Conservation (phyloP, 1,140 invertebrate genomes). For the Kradibia gibbosae region DNA sequence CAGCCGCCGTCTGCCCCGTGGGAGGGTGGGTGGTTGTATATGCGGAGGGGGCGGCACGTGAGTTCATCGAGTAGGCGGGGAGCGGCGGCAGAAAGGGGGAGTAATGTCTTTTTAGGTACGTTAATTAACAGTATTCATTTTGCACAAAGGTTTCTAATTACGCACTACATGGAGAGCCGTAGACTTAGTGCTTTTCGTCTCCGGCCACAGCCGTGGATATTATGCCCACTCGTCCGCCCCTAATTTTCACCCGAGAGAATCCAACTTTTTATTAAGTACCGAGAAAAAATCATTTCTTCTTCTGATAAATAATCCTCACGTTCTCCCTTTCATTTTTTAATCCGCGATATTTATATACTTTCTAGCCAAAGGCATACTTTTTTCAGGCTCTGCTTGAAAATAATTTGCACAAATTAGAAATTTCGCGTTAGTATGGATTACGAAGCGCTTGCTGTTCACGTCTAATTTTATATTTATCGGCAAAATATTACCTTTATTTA, state of each 20-base stretch:
- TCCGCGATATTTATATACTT: background rate
- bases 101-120: constrained; percentile 75
- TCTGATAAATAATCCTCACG: background rate
- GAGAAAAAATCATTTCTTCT: constrained; percentile 18
- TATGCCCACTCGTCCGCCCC: constrained; percentile 34
- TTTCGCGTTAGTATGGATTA: background rate
- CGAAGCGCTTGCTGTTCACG: background rate
- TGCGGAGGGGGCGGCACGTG: background rate
- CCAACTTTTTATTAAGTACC: background rate
- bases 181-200: constrained; percentile 65
- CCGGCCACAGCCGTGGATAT: constrained; percentile 31
- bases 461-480: constrained; percentile 4
- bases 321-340: no score
- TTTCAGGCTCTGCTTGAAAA: background rate
- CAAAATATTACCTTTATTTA: constrained; percentile 6
- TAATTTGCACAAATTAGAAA: background rate
- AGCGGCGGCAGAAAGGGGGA: no score
- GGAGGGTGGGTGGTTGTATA: no score
- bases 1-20: constrained; percentile 51
- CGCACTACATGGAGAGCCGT: constrained; percentile 70
- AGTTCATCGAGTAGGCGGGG: background rate
- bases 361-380: background rate
- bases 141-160: constrained; percentile 77
- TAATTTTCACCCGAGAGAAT: background rate
- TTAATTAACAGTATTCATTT: constrained; percentile 77